phyloP scores from a whole-genome alignment of 2,797 vertebrate species.

The Pangasius krempfi region DNA sequence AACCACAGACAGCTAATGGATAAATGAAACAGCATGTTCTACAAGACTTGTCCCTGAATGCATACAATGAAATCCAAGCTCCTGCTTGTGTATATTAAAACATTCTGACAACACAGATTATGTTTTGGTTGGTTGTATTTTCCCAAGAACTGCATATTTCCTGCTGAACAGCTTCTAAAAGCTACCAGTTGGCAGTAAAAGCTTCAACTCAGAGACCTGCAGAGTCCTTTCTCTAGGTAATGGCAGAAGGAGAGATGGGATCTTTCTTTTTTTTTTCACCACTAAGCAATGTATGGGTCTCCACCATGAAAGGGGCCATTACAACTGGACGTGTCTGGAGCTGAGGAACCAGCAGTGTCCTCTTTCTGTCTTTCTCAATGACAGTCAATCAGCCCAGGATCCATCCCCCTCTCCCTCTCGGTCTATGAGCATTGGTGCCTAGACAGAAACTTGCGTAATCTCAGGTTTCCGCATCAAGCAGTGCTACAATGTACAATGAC shows the following conservation, averaged over 20 bases:
- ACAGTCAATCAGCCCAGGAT: neutral
- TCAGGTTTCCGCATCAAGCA: conserved; percentile 3
- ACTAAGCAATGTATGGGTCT: neutral
- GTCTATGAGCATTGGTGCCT: neutral
- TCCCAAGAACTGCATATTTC: neutral
- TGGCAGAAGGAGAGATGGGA: neutral
- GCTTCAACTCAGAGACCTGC: neutral
- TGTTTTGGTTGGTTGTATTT: neutral
- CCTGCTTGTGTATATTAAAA: neutral
- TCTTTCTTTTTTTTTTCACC: neutral
- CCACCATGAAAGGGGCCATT: neutral
- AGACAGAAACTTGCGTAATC: conserved; percentile 6
- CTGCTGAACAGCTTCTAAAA: neutral
- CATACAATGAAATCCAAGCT: neutral
- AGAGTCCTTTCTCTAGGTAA: neutral
- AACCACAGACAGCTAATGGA: neutral
- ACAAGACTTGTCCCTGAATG: neutral
- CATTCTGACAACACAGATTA: neutral
- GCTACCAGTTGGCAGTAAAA: neutral
- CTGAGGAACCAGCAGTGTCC: neutral
- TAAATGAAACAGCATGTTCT: neutral
- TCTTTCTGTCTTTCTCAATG: neutral
- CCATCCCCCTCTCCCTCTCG: conserved; percentile 10
- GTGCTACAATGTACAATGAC: neutral
- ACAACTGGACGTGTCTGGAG: neutral